These are phyloP conservation scores for Diadegma fenestrale DNA, from an alignment of 2,888 invertebrate genomes.

Conservation along the genomic window DNA sequence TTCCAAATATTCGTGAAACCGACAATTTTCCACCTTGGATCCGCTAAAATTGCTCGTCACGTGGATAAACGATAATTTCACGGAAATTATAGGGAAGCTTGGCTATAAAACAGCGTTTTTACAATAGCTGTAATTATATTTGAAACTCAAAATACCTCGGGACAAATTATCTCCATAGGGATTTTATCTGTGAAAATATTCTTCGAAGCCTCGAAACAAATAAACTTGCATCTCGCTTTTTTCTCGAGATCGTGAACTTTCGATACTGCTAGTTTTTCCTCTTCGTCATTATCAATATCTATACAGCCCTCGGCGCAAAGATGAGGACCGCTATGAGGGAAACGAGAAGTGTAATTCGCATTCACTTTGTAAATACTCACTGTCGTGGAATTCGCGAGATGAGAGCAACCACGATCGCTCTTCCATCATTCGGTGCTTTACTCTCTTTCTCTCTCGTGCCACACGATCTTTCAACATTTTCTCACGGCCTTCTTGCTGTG, in stretches of 20 bases:
- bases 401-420: slow-evolving; percentile 58
- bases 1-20: slow-evolving; percentile 45
- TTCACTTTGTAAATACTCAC: slow-evolving; percentile 59
- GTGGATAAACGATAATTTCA: slow-evolving; percentile 51
- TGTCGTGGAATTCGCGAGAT: slow-evolving; percentile 64
- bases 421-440: slow-evolving; percentile 58
- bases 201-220: neutral
- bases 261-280: slow-evolving; percentile 5
- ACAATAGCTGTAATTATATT: slow-evolving; percentile 28
- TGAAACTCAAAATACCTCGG: neutral
- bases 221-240: neutral
- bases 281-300: neutral
- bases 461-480: slow-evolving; percentile 63
- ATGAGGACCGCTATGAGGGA: neutral
- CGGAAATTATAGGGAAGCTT: slow-evolving; percentile 34
- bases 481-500: slow-evolving; percentile 61
- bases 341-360: slow-evolving; percentile 56
- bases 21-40: slow-evolving; percentile 57
- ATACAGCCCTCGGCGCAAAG: slow-evolving; percentile 2
- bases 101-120: slow-evolving; percentile 1
- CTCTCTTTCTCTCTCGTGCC: slow-evolving; percentile 59
- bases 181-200: slow-evolving; percentile 15
- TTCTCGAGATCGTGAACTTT: slow-evolving; percentile 29
- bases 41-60: slow-evolving; percentile 51
- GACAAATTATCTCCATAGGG: neutral